These are phyloP conservation scores for Scolanthus callimorphus DNA, from an alignment of 92 coral and sea anemone species.

Conservation along the genomic window DNA sequence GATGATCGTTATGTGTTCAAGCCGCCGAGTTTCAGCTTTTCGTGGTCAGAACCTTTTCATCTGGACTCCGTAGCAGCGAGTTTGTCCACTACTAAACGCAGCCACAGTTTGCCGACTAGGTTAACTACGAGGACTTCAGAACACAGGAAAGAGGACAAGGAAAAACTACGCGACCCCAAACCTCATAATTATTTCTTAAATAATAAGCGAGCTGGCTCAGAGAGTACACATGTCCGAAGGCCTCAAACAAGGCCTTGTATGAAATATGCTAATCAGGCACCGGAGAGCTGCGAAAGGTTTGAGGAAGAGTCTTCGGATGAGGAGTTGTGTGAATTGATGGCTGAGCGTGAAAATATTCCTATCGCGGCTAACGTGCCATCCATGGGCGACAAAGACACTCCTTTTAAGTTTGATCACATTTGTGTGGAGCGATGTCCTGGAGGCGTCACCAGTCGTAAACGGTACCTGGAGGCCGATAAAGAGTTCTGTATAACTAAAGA, in stretches of 20 bases:
- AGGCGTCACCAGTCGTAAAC: conserved; percentile 26
- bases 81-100: conserved; percentile 60
- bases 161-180: background rate
- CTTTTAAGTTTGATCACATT: conserved; percentile 4
- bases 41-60: conserved; percentile 89
- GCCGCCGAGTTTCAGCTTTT: conserved; percentile 65
- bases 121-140: conserved; percentile 8
- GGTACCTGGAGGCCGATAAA: conserved; percentile 47
- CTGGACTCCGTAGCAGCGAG: conserved; percentile 76
- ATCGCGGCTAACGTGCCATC: conserved; percentile 3
- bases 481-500: conserved; percentile 19
- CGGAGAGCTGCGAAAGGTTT: conserved; percentile 11
- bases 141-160: background rate
- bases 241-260: conserved; percentile 25
- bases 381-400: conserved; percentile 11
- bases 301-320: conserved; percentile 38
- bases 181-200: background rate
- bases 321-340: conserved; percentile 33
- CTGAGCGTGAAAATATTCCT: conserved; percentile 23
- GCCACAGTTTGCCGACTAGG: conserved; percentile 62
- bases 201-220: background rate
- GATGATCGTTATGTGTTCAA: conserved; percentile 59
- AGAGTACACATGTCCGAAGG: background rate
- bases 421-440: conserved; percentile 4
- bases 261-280: conserved; percentile 53